A percentile compares a stretch with the other conserved stretches of the same genome.
Conservation (phyloP, 2,113 vertebrate species). For the Chionis minor region DNA sequence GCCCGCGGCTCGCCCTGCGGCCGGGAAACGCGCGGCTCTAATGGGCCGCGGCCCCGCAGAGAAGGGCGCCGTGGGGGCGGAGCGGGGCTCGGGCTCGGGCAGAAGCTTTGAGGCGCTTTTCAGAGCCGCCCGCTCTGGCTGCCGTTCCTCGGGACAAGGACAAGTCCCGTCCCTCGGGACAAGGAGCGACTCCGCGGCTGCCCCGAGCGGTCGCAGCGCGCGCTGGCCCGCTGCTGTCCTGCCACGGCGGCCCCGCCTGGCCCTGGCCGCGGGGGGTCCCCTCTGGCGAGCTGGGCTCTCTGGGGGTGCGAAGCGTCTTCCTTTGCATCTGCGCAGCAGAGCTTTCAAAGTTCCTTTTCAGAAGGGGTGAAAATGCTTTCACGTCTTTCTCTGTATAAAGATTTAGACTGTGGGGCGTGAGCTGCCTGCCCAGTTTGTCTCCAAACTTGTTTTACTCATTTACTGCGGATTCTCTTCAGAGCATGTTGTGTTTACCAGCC, state of each 20-base stretch:
- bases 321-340: not conserved
- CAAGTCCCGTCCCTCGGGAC: too few species aligned
- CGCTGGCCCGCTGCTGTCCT: too few species aligned
- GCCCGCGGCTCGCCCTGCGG: too few species aligned
- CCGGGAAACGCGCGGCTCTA: too few species aligned
- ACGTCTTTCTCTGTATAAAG: not conserved
- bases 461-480: not conserved
- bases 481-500: not conserved
- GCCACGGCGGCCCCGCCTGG: not conserved
- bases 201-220: too few species aligned
- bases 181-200: fast-evolving
- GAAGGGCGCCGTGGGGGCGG: too few species aligned
- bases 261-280: not conserved
- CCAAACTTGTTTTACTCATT: not conserved
- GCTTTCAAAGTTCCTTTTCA: not conserved
- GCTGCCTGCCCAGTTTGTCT: not conserved
- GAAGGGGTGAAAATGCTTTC: not conserved
- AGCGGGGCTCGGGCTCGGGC: not conserved
- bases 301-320: not conserved
- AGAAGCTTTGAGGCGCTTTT: fast-evolving
- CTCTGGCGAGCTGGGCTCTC: not conserved
- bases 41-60: too few species aligned
- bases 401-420: not conserved
- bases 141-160: too few species aligned
- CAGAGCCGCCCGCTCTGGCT: not conserved